Percentiles rank a stretch among this genome's conserved stretches.
These are phyloP conservation scores for Leptestheria dahalacensis DNA, from an alignment of 1,140 invertebrate genomes.

Conservation along the genomic window DNA sequence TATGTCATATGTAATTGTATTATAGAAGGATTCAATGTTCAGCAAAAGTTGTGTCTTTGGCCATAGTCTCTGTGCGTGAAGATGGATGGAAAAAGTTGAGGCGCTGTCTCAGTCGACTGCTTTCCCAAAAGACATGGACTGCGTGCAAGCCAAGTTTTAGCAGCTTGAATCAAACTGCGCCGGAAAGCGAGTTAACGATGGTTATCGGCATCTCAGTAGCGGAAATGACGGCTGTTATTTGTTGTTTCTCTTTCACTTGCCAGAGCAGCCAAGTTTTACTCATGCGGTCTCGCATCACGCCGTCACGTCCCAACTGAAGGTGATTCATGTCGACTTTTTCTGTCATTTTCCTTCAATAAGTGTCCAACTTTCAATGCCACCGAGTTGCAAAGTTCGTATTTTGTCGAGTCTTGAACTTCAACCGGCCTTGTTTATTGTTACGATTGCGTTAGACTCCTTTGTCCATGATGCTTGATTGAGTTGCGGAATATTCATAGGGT, in stretches of 20 bases:
- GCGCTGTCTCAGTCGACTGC: not conserved
- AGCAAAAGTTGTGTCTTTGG: too few species aligned
- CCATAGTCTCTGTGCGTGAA: too few species aligned
- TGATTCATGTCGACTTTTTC: not conserved
- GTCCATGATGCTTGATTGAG: not conserved
- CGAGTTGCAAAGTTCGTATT: too few species aligned
- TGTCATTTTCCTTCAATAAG: too few species aligned
- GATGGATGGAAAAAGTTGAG: too few species aligned
- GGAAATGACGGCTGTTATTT: conserved; percentile 4
- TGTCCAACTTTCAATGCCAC: too few species aligned
- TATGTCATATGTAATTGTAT: too few species aligned
- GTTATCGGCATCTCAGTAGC: not conserved
- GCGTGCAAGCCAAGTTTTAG: not conserved
- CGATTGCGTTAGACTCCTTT: too few species aligned
- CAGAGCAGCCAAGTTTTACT: not conserved
- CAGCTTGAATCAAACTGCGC: not conserved
- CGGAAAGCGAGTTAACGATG: not conserved
- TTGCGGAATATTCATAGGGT: not conserved
- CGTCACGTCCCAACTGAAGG: not conserved
- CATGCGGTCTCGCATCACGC: not conserved
- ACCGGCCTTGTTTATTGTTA: too few species aligned
- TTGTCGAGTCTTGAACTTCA: too few species aligned
- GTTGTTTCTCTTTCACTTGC: not conserved
- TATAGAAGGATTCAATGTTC: too few species aligned
- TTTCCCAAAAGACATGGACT: not conserved